phyloP scores from a whole-genome alignment of 2,797 vertebrate species.

The Sphenopsis melanotis region DNA sequence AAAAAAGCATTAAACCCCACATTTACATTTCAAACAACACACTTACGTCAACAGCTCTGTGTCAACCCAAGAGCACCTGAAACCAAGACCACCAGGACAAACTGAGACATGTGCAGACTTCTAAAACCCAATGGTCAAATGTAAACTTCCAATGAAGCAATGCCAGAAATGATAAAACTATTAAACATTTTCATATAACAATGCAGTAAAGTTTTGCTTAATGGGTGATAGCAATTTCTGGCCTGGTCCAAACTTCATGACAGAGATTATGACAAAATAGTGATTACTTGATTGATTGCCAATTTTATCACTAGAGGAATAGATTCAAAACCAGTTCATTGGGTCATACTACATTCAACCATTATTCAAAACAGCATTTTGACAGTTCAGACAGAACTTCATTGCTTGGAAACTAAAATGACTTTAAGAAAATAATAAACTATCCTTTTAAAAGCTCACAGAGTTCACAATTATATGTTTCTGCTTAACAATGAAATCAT shows the following conservation, averaged over 20 bases:
- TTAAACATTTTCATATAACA: slow-evolving; percentile 20
- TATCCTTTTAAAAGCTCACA: background rate
- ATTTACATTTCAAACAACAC: background rate
- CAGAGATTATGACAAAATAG: background rate
- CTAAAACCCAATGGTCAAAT: slow-evolving; percentile 12
- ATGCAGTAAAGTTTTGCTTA: slow-evolving; percentile 1
- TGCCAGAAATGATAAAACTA: background rate
- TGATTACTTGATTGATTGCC: background rate
- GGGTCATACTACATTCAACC: background rate
- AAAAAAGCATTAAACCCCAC: background rate
- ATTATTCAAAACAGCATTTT: background rate
- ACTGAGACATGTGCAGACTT: slow-evolving; percentile 25
- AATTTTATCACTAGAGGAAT: slow-evolving; percentile 7
- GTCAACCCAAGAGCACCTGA: slow-evolving; percentile 16
- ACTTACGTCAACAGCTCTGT: slow-evolving; percentile 22
- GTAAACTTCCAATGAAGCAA: slow-evolving; percentile 23
- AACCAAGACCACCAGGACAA: slow-evolving; percentile 1
- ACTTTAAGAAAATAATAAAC: background rate
- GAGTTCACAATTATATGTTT: background rate
- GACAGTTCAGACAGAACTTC: background rate
- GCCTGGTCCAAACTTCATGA: background rate
- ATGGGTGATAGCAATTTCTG: slow-evolving; percentile 5
- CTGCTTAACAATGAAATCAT: background rate
- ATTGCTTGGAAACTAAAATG: background rate
- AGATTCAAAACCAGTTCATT: background rate